A percentile compares a stretch with the other conserved stretches of the same genome.
phyloP scores from a whole-genome alignment of 2,797 vertebrate genomes.

The Lagocephalus sceleratus region DNA sequence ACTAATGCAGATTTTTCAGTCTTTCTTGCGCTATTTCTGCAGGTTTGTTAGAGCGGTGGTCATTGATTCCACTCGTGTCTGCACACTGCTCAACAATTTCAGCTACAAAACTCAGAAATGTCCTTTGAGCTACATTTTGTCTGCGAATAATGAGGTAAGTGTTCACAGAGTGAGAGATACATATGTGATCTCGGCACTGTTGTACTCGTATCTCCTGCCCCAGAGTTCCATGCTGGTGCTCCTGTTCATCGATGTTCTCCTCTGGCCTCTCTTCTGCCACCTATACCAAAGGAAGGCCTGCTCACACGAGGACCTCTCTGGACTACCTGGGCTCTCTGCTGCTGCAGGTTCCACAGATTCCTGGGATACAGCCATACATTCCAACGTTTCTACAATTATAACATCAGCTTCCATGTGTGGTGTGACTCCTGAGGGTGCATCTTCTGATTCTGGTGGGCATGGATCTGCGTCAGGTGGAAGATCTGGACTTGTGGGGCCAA shows the following conservation, averaged over 20 bases:
- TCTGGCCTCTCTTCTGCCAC: constrained; percentile 70
- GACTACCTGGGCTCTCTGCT: constrained; percentile 40
- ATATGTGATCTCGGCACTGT: constrained; percentile 82
- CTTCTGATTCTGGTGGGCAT: constrained; percentile 33
- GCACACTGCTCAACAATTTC: constrained; percentile 19
- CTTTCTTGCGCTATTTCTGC: constrained; percentile 23
- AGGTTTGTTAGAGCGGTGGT: constrained; percentile 32
- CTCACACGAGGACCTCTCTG: constrained; percentile 50
- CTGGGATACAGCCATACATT: constrained; percentile 44
- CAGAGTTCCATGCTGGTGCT: constrained; percentile 80
- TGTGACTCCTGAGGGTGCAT: constrained; percentile 37
- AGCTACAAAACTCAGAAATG: constrained; percentile 50
- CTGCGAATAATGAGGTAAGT: constrained; percentile 64
- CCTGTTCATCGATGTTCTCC: constrained; percentile 54
- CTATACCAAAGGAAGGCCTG: constrained; percentile 76
- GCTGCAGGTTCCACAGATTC: constrained; percentile 36
- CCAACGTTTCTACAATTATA: constrained; percentile 38
- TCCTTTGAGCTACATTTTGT: constrained; percentile 65
- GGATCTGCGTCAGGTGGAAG: constrained; percentile 27
- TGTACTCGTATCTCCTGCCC: constrained; percentile 78
- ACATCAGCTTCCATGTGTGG: constrained; percentile 48
- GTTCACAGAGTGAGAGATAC: constrained; percentile 78
- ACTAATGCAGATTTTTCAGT: constrained; percentile 34
- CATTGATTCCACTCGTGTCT: constrained; percentile 33
- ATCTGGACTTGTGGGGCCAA: constrained; percentile 48